Percentiles rank a stretch among this genome's conserved stretches.
phyloP scores from a whole-genome alignment of 2,888 invertebrate species.

The Saturnia pavonia region DNA sequence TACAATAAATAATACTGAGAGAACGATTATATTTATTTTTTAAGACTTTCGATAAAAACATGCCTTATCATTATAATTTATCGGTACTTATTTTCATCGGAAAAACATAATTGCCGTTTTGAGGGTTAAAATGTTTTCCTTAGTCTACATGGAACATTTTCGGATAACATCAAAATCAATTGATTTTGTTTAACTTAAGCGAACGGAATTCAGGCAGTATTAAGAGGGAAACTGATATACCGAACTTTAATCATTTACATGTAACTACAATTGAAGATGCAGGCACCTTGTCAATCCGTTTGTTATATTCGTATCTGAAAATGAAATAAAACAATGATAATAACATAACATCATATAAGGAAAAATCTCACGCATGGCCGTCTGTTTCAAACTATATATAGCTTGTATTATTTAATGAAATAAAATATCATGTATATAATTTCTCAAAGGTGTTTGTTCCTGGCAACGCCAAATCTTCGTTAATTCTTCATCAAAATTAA shows the following conservation, averaged over 20 bases:
- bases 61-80: conserved; percentile 12
- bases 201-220: conserved; percentile 25
- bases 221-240: conserved; percentile 29
- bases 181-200: conserved; percentile 45
- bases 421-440: too few species aligned
- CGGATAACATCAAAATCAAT: conserved; percentile 38
- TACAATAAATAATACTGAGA: conserved; percentile 1
- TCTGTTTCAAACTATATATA: too few species aligned
- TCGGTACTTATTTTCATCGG: conserved; percentile 13
- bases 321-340: not conserved
- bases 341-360: not conserved
- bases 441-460: too few species aligned
- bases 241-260: conserved; percentile 26
- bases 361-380: too few species aligned
- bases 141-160: conserved; percentile 29
- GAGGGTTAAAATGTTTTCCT: conserved; percentile 25
- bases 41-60: conserved; percentile 10
- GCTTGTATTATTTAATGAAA: too few species aligned
- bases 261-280: not conserved
- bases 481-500: too few species aligned
- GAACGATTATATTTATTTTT: conserved; percentile 6
- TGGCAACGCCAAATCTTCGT: too few species aligned
- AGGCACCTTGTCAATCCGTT: not conserved
- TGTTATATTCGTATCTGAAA: not conserved
- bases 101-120: conserved; percentile 13